Evolutionary conservation across 2,888 invertebrate species (phyloP), one percentile per base, ranked within the genome.

Genomic region (Drosophila mimetica): DNA sequence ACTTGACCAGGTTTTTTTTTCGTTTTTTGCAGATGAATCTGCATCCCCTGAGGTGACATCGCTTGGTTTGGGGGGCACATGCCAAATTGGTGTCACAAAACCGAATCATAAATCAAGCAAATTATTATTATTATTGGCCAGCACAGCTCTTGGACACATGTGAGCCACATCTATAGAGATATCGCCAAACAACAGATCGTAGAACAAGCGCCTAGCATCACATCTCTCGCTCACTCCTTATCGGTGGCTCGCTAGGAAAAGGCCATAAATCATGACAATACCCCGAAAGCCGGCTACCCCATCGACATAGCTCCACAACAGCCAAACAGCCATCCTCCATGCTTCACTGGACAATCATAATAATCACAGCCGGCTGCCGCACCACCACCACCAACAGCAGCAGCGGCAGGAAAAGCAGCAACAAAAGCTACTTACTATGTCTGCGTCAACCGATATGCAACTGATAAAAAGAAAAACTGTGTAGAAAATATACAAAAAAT

Each of bases 291-390:
- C 71, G 65, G 52, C 75, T 70, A 66, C 64, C 65, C 46, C 58
- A 22, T 65, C 47, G 74, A 57, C 70, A 44, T 42, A 66, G 50
- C 47, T 44, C 14, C 58, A 65, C 50, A 60, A 59, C 67, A 63
- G 64, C 58, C 79, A 82, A 60, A 59, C 67, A 63, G 64, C 58
- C 79, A 82, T 70, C 73, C 79, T 84, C 76, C 86, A 86, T 80
- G 88, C 80, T 84, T 88, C 86, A 86, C 85, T 84, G 86, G 87
- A 86, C 87, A 84, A 88, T 84, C 83, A 84, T 84, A 88, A 88
- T 83, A 83, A 83, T 83, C 83, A 83, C 88, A 85, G 87, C 81
- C 87, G 60, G 50, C 66, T 57, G 72, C 67, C 41, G 60, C 50
- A 44, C 44, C 71, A 55, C 48, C 42, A 47, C 16, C 36, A n/a